Conservation (phyloP, 2,113 vertebrate genomes). For the Gobius niger region DNA sequence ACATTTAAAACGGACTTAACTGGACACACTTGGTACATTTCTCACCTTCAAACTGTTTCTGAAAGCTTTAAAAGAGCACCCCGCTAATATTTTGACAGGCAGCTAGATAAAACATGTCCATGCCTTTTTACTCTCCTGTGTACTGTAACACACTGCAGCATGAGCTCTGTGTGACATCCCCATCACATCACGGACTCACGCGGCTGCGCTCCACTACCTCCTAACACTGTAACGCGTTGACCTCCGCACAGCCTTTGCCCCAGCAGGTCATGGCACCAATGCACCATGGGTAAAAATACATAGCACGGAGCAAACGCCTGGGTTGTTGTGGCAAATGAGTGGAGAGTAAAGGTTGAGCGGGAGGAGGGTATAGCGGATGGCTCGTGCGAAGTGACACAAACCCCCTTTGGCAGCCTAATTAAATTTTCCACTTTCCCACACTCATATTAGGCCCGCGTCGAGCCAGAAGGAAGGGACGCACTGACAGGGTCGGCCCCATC, state of each 20-base stretch:
- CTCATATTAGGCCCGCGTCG: constrained; percentile 74
- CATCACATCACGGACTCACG: constrained; percentile 18
- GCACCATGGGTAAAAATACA: constrained; percentile 34
- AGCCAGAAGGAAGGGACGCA: constrained; percentile 72
- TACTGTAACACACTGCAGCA: constrained; percentile 24
- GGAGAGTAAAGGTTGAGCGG: constrained; percentile 38
- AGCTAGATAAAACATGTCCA: constrained; percentile 10
- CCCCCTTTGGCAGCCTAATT: constrained; percentile 81
- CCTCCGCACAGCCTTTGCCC: constrained; percentile 39
- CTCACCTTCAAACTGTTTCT: background rate
- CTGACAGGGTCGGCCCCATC: constrained; percentile 59
- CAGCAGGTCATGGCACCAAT: constrained; percentile 36
- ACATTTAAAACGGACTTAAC: too few relatives aligned
- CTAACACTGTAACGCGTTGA: constrained; percentile 44
- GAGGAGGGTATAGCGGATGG: constrained; percentile 15
- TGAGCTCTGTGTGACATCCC: constrained; percentile 15
- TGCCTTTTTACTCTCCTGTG: background rate
- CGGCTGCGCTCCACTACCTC: constrained; percentile 16
- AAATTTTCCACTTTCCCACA: constrained; percentile 82
- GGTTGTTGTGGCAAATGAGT: constrained; percentile 32
- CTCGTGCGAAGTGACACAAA: constrained; percentile 76
- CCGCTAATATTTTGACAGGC: constrained; percentile 7
- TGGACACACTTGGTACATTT: too few relatives aligned
- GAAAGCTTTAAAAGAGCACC: constrained; percentile 7
- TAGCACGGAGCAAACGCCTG: constrained; percentile 3